A percentile compares a stretch with the other conserved stretches of the same genome.
Evolutionary conservation across 2,888 invertebrate genomes (phyloP).

Genomic region (Athalia cordata): DNA sequence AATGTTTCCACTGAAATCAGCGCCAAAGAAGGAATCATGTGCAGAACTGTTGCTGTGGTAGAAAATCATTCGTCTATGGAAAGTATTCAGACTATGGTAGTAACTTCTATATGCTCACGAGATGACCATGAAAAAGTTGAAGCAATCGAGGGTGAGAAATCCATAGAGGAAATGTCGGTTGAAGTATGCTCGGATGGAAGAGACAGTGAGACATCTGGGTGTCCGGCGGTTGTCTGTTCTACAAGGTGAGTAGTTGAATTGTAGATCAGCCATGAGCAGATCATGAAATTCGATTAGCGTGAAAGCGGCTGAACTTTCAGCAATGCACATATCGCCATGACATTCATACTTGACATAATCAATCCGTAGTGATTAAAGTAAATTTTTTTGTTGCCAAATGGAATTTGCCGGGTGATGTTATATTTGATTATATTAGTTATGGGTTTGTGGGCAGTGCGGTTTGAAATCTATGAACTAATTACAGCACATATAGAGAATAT

Average conservation of each 20-base stretch:
- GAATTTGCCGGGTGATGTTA: too few species aligned
- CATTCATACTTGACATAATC: constrained; percentile 31
- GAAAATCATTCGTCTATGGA: constrained; percentile 13
- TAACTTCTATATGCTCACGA: constrained; percentile 19
- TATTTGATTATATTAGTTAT: not conserved
- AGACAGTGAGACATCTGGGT: constrained; percentile 45
- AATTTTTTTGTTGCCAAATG: not conserved
- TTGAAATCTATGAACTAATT: constrained; percentile 7
- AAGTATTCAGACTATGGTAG: constrained; percentile 22
- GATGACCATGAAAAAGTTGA: constrained; percentile 21
- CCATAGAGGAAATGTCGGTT: constrained; percentile 42
- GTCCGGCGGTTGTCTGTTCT: constrained; percentile 44
- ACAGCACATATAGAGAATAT: constrained; percentile 8
- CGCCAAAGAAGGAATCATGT: constrained; percentile 25
- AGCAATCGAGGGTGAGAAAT: constrained; percentile 18
- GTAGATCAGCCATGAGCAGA: constrained; percentile 30
- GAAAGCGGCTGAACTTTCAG: constrained; percentile 18
- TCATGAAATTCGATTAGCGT: constrained; percentile 21
- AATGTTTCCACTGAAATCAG: constrained; percentile 13
- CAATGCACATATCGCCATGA: constrained; percentile 15
- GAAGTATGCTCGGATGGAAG: constrained; percentile 39
- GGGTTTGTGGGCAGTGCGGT: not conserved
- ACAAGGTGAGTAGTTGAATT: constrained; percentile 53
- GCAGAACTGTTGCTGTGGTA: not conserved
- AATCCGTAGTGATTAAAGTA: not conserved